Evolutionary conservation across 2,888 invertebrate species (phyloP).

Genomic region (Malacosoma neustria): DNA sequence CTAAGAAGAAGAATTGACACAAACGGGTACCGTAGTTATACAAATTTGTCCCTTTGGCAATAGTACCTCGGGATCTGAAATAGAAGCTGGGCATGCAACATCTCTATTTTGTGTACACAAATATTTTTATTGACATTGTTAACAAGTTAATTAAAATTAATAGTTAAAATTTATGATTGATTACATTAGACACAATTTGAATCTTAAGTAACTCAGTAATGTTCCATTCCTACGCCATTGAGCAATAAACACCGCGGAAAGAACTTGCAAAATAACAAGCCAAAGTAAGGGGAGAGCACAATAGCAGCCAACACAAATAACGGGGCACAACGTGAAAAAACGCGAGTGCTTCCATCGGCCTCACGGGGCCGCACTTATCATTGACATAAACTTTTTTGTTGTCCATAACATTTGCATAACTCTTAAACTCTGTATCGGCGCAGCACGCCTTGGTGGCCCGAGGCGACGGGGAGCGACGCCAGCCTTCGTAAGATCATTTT

Average conservation of each 20-base stretch:
- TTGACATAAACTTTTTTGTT: slow-evolving; percentile 73
- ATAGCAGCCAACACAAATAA: slow-evolving; percentile 32
- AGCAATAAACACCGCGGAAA: slow-evolving; percentile 26
- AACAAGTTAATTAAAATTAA: no score
- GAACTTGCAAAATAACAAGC: slow-evolving; percentile 32
- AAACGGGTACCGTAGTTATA: no score
- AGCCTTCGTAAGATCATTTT: slow-evolving; percentile 70
- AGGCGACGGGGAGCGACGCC: slow-evolving; percentile 51
- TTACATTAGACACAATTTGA: no score
- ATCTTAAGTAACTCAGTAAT: no score
- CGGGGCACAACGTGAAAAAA: slow-evolving; percentile 30
- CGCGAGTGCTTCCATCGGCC: slow-evolving; percentile 43
- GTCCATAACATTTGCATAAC: slow-evolving; percentile 75
- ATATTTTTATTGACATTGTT: no score
- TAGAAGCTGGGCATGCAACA: no score
- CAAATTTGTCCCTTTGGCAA: no score
- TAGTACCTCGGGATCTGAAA: no score
- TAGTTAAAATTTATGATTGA: no score
- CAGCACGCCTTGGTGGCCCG: slow-evolving; percentile 44
- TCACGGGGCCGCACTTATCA: slow-evolving; percentile 65
- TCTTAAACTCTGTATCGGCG: slow-evolving; percentile 56
- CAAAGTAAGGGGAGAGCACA: slow-evolving; percentile 49
- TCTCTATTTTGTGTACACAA: no score
- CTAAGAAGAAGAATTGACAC: no score
- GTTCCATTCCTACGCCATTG: slow-evolving; percentile 5